phyloP scores from a whole-genome alignment of 2,113 vertebrate species.

The Crotalus helleri region DNA sequence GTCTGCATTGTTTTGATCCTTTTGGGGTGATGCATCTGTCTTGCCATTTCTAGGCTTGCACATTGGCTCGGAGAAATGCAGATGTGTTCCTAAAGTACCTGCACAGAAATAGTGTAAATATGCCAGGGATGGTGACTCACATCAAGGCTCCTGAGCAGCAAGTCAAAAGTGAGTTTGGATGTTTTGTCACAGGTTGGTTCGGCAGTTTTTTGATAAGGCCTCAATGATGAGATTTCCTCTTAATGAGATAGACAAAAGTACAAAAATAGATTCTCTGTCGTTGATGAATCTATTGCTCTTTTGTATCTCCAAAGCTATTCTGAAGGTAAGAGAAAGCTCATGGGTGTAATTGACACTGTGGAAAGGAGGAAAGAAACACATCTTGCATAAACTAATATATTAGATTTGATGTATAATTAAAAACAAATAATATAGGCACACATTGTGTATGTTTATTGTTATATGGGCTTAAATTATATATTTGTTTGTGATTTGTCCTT shows the following conservation, averaged over 20 bases:
- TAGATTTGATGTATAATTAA: not conserved
- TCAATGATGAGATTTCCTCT: not conserved
- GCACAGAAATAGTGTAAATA: slow-evolving; percentile 97
- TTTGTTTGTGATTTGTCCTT: not conserved
- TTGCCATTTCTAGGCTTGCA: slow-evolving; percentile 82
- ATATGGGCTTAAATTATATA: not conserved
- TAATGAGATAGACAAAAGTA: not conserved
- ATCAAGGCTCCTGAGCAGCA: slow-evolving; percentile 97
- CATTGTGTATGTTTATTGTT: not conserved
- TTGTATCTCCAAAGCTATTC: not conserved
- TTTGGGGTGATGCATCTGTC: not conserved
- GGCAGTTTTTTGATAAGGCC: not conserved
- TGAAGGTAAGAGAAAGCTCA: not conserved
- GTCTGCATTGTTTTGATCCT: not conserved
- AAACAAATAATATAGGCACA: not conserved
- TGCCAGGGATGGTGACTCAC: slow-evolving; percentile 97
- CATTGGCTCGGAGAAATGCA: slow-evolving; percentile 90
- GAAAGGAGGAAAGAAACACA: not conserved
- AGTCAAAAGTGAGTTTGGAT: slow-evolving; percentile 88
- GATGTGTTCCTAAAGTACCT: slow-evolving; percentile 98
- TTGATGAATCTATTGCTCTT: not conserved
- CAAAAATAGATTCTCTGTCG: not conserved
- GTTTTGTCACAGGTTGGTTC: not conserved
- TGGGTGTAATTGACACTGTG: not conserved
- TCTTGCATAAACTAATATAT: not conserved